Percentiles rank a stretch among this genome's conserved stretches.
Evolutionary conservation across 2,113 vertebrate species (phyloP).

Genomic region (Serilophus lunatus): DNA sequence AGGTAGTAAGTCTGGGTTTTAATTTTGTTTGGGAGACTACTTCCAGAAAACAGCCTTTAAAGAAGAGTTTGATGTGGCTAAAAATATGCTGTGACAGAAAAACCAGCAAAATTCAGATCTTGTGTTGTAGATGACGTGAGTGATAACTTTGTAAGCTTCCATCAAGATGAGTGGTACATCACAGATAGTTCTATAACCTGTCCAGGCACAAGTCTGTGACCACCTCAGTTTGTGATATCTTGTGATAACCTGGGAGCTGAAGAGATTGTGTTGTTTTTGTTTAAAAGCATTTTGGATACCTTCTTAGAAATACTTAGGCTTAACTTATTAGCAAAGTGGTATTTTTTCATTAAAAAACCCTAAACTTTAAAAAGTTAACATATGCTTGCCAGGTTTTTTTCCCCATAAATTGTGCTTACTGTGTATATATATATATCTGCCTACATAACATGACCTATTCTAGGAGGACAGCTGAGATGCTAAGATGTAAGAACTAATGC

Average conservation of each 20-base stretch:
- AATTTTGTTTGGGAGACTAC: neutral
- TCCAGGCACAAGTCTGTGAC: neutral
- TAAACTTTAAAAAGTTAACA: neutral
- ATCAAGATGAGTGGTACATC: neutral
- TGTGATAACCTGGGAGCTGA: neutral
- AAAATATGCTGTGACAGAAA: neutral
- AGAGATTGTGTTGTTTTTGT: neutral
- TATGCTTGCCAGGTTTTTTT: neutral
- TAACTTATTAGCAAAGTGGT: neutral
- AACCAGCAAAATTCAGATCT: neutral
- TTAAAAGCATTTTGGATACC: neutral
- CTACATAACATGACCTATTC: neutral
- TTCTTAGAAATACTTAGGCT: neutral
- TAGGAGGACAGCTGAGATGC: neutral
- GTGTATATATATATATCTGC: neutral
- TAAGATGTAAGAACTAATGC: neutral
- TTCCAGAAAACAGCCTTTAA: neutral
- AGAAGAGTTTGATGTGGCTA: neutral
- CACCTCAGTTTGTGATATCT: neutral
- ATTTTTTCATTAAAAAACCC: neutral
- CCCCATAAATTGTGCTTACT: neutral
- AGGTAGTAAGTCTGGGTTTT: neutral
- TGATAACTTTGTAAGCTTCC: neutral
- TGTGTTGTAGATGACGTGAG: neutral
- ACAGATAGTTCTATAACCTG: neutral